phyloP scores from a whole-genome alignment of 2,113 vertebrate species.

The Ptilonorhynchus violaceus region DNA sequence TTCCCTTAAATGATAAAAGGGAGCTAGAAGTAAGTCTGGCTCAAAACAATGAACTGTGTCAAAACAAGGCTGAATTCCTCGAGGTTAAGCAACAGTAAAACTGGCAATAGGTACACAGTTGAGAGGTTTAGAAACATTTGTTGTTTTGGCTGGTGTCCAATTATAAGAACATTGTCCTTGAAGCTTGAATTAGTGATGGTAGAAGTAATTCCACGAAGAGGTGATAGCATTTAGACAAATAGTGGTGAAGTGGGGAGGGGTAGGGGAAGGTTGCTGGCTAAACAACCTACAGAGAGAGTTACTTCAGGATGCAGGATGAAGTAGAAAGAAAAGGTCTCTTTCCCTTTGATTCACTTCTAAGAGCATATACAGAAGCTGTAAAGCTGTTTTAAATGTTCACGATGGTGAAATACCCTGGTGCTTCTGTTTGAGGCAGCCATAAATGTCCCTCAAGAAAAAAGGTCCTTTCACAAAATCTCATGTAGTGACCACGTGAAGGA shows the following conservation, averaged over 20 bases:
- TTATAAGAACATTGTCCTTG: neutral
- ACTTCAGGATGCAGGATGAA: neutral
- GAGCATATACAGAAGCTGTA: neutral
- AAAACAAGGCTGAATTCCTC: constrained; percentile 42
- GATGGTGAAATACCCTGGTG: rapidly evolving
- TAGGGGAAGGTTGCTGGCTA: neutral
- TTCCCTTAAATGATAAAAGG: constrained; percentile 3
- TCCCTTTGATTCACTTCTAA: neutral
- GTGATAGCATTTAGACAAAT: neutral
- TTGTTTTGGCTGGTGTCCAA: neutral
- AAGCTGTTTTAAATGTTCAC: neutral
- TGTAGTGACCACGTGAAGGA: neutral
- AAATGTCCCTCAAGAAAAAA: neutral
- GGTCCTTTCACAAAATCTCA: neutral
- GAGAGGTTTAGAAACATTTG: neutral
- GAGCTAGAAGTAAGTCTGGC: constrained; percentile 11
- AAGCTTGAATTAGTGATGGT: neutral
- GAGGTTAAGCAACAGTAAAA: constrained; percentile 27
- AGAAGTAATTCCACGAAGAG: neutral
- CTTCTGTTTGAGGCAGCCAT: neutral
- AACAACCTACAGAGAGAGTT: neutral
- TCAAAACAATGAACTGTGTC: constrained; percentile 32
- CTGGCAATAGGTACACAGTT: neutral
- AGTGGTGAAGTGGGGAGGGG: neutral
- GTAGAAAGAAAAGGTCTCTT: neutral